Evolutionary conservation across 2,797 vertebrate genomes (phyloP), one percentile per base, ranked within the genome.

Genomic region (Poeciliopsis paucimaculata): DNA sequence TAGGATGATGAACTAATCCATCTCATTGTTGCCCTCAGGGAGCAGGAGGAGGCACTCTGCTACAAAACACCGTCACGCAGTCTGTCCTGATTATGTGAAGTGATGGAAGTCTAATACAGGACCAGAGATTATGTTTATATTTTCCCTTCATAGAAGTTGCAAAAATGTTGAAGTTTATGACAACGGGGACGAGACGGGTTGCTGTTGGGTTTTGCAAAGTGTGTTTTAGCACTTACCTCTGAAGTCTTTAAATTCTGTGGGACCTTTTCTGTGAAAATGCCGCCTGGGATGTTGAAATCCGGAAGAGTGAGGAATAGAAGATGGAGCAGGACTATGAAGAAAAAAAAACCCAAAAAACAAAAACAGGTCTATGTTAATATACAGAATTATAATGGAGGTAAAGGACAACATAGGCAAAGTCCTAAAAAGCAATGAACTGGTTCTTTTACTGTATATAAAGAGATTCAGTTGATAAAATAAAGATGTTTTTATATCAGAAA

Each of bases 1-100:
- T 55, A 82, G 72, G 72, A 79, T 78, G 80, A 84, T 85, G 77
- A 82, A 81, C 74, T 90, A 77, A 91, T 89, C 84, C 72, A 85
- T 88, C 89, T 88, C 76, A 77, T 87, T 85, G 84, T 64, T n/a
- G 83, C 78, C 20, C 15, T 79, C 49, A 2, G 68, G 77, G 62
- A 80, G 74, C 77, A 20, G 31, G 51, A 83, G 64, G 82, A 86
- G 64, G 72, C 78, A 34, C 72, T 76, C 60, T 26, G 77, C 60
- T 47, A 70, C 70, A 47, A 84, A 76, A 77, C 74, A 57, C 68
- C 72, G 72, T 79, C 79, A 83, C 85, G 79, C 79, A 81, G 68
- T 64, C 73, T 1, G 39, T 62, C 41, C 57, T 91, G 87, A 90
- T 88, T 85, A 90, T 72, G 36, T 80, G 76, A 84, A 88, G 74